Conservation (phyloP, 2,888 invertebrate species). For the Thereva unica region DNA sequence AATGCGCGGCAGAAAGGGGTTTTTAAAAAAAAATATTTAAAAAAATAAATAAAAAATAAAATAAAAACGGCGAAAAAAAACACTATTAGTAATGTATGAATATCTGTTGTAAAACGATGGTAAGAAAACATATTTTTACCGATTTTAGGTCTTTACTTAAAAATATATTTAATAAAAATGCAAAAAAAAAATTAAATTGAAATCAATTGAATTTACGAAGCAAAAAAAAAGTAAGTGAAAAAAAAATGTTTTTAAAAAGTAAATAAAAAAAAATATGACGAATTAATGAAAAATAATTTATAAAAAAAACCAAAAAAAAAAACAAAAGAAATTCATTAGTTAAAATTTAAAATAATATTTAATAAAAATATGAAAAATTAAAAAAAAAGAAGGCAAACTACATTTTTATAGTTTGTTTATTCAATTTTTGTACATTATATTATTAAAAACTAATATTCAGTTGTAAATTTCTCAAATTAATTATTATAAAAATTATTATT, state of each 20-base stretch:
- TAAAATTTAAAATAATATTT: too few species aligned
- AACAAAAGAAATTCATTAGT: too few species aligned
- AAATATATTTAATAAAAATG: slow-evolving; percentile 22
- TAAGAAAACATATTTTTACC: slow-evolving; percentile 29
- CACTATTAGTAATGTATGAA: slow-evolving; percentile 28
- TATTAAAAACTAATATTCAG: too few species aligned
- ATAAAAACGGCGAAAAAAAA: slow-evolving; percentile 15
- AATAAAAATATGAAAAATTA: too few species aligned
- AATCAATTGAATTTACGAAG: slow-evolving; percentile 14
- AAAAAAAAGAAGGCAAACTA: too few species aligned
- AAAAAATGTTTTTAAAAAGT: slow-evolving; percentile 19
- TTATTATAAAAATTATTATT: too few species aligned
- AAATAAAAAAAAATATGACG: slow-evolving; percentile 3
- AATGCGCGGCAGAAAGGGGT: slow-evolving; percentile 17
- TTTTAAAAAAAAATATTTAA: slow-evolving; percentile 15
- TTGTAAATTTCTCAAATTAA: too few species aligned
- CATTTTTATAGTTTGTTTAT: too few species aligned
- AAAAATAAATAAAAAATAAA: slow-evolving; percentile 16
- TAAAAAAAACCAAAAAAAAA: slow-evolving; percentile 14
- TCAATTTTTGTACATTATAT: too few species aligned
- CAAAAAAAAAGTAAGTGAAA: background rate
- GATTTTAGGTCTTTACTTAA: slow-evolving; percentile 24
- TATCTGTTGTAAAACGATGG: slow-evolving; percentile 17
- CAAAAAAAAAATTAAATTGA: slow-evolving; percentile 16
- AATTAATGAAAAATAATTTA: slow-evolving; percentile 3